phyloP scores from a whole-genome alignment of 2,888 invertebrate genomes.

The Agrilus cyanescens region DNA sequence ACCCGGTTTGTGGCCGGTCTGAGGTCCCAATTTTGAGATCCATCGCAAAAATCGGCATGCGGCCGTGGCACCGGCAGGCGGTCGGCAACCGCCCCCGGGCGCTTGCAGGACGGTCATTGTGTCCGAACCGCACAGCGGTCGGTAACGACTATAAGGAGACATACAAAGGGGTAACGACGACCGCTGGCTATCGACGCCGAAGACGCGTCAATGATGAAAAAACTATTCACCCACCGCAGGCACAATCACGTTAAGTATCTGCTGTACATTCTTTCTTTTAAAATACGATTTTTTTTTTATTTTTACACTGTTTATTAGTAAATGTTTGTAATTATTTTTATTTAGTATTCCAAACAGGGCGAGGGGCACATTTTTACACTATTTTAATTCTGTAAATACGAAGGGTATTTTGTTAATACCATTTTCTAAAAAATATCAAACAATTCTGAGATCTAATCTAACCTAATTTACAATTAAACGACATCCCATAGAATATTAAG shows the following conservation, averaged over 20 bases:
- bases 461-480: too few species aligned
- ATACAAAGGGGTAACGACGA: constrained; percentile 20
- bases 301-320: too few species aligned
- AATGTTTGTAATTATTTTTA: too few species aligned
- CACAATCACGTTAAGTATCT: constrained; percentile 6
- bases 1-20: constrained; percentile 41
- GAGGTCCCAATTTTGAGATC: constrained; percentile 42
- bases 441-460: too few species aligned
- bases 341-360: too few species aligned
- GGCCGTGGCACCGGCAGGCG: constrained; percentile 28
- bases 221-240: constrained; percentile 6
- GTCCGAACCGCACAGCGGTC: constrained; percentile 34
- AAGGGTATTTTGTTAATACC: too few species aligned
- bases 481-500: too few species aligned
- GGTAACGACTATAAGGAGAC: constrained; percentile 37
- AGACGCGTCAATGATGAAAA: constrained; percentile 1
- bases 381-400: too few species aligned
- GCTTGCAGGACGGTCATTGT: constrained; percentile 22
- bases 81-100: constrained; percentile 17
- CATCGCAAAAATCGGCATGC: constrained; percentile 42
- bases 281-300: too few species aligned
- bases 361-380: too few species aligned
- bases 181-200: neutral
- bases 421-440: too few species aligned
- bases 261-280: too few species aligned